Conservation (phyloP, 2,797 vertebrate genomes). For the Cebuella pygmaea region DNA sequence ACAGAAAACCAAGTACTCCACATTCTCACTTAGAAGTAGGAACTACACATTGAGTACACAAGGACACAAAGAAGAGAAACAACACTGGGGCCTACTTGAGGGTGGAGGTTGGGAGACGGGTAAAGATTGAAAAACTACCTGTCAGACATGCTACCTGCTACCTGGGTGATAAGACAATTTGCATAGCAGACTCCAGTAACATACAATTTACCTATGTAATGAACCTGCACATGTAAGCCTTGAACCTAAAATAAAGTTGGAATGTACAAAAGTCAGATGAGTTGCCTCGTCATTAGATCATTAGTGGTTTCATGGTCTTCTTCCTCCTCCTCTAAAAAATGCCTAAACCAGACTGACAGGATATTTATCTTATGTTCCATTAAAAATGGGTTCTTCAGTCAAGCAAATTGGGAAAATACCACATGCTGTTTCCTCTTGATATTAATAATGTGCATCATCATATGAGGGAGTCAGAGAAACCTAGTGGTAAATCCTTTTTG, state of each 20-base stretch:
- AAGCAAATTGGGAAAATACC: neutral
- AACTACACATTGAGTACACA: neutral
- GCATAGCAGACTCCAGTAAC: neutral
- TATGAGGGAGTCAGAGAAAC: neutral
- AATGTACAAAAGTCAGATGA: neutral
- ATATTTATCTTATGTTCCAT: neutral
- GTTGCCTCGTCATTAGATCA: neutral
- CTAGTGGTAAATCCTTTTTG: neutral
- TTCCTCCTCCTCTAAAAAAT: neutral
- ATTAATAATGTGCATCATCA: neutral
- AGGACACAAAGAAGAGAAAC: neutral
- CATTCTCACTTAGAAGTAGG: neutral
- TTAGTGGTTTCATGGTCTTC: neutral
- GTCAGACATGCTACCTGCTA: neutral
- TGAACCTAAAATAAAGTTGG: neutral
- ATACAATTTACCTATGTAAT: neutral
- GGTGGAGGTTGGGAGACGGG: neutral
- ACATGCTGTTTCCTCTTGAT: neutral
- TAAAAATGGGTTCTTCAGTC: neutral
- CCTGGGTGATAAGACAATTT: neutral
- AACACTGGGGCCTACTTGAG: neutral
- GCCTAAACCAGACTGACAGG: neutral
- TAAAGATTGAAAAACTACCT: neutral
- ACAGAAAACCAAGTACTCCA: neutral
- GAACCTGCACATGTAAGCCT: neutral